Conservation (phyloP, 2,888 invertebrate genomes). For the Drosophila bunnanda region DNA sequence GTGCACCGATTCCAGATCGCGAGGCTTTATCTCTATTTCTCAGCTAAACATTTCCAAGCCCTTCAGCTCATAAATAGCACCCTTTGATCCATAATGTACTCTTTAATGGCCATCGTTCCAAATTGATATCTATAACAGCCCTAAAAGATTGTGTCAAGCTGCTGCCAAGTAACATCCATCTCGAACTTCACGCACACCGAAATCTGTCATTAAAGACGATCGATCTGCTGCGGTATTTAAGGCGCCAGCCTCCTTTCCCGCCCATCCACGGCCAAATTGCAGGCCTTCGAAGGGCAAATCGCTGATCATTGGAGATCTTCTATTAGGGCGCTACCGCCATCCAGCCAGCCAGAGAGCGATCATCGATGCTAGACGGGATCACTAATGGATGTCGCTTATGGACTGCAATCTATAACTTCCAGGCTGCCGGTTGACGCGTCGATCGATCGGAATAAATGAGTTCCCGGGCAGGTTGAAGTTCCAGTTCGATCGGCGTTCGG, state of each 20-base stretch:
- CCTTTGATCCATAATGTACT: background rate
- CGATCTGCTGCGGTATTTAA: conserved; percentile 6
- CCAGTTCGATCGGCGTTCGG: conserved; percentile 14
- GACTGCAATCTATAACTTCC: conserved; percentile 27
- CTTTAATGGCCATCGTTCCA: background rate
- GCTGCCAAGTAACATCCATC: background rate
- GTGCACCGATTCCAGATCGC: conserved; percentile 15
- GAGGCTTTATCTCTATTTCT: background rate
- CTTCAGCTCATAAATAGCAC: conserved; percentile 1
- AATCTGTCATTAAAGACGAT: conserved; percentile 1
- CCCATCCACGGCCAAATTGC: conserved; percentile 14
- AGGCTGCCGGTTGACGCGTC: conserved; percentile 4
- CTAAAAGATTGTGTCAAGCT: conserved; percentile 2
- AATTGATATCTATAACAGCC: background rate
- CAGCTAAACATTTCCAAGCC: background rate
- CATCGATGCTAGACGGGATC: conserved; percentile 9
- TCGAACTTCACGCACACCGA: background rate
- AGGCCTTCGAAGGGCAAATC: conserved; percentile 1
- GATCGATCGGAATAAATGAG: conserved; percentile 14
- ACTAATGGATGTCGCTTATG: conserved; percentile 34
- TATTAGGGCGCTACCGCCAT: conserved; percentile 27
- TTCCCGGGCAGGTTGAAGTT: conserved; percentile 4
- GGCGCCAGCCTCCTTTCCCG: conserved; percentile 12
- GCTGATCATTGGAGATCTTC: conserved; percentile 27
- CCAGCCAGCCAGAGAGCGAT: conserved; percentile 6